A percentile compares a stretch with the other conserved stretches of the same genome.
Conservation (phyloP, 2,113 vertebrate genomes). For the Pelodiscus sinensis region DNA sequence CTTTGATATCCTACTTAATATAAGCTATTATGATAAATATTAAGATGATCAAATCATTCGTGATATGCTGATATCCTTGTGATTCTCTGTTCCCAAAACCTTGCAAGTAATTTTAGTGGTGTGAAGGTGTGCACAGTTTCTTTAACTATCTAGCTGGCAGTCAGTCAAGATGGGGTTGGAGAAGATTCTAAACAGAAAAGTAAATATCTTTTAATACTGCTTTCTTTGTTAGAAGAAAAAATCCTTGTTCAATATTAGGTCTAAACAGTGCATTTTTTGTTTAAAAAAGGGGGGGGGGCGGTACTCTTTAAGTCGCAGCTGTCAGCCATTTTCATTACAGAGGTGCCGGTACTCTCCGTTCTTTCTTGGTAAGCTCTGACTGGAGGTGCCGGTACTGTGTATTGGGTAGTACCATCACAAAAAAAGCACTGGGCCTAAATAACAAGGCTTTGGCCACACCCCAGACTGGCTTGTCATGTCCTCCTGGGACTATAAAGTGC, state of each 20-base stretch:
- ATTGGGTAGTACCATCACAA: too few relatives aligned
- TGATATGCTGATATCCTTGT: neutral
- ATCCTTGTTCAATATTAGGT: neutral
- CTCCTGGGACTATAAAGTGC: neutral
- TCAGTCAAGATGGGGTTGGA: neutral
- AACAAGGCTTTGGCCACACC: neutral
- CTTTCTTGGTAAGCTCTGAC: too few relatives aligned
- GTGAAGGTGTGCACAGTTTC: neutral
- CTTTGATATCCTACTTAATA: neutral
- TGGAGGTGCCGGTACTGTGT: too few relatives aligned
- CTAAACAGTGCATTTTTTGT: too few relatives aligned
- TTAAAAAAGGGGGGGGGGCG: too few relatives aligned
- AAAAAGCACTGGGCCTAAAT: neutral
- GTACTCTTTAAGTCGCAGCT: too few relatives aligned
- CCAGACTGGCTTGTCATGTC: neutral
- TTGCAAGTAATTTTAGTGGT: neutral
- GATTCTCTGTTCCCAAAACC: neutral
- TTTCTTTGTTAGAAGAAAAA: neutral
- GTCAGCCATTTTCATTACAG: too few relatives aligned
- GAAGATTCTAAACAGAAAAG: neutral
- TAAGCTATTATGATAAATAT: neutral
- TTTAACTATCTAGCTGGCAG: neutral
- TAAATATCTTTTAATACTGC: neutral
- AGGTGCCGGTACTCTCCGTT: too few relatives aligned
- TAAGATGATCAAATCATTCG: neutral